phyloP scores from a whole-genome alignment of 92 coral and sea anemone genomes.

The Galaxea fascicularis region DNA sequence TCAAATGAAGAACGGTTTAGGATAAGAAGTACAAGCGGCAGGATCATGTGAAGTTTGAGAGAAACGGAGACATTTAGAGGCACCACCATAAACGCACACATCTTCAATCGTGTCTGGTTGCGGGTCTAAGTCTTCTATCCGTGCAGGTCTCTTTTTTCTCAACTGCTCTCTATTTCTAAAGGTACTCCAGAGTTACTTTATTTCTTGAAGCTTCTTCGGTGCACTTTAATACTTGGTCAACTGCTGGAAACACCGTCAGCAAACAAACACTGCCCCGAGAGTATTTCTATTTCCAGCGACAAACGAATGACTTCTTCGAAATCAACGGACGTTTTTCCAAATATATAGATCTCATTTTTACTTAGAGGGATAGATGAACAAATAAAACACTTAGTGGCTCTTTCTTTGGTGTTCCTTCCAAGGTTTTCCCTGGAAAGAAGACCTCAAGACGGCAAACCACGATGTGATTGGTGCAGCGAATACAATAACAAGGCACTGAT shows the following conservation, averaged over 20 bases:
- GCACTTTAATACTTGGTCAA: conserved; percentile 29
- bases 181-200: conserved; percentile 16
- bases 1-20: not conserved
- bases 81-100: too few relatives aligned
- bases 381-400: conserved; percentile 32
- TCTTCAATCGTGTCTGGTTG: too few relatives aligned
- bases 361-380: conserved; percentile 18
- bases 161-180: conserved; percentile 1
- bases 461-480: not conserved
- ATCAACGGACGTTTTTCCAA: conserved; percentile 48
- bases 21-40: not conserved
- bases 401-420: conserved; percentile 36
- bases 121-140: not conserved
- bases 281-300: conserved; percentile 11
- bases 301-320: conserved; percentile 11
- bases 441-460: not conserved
- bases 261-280: conserved; percentile 30
- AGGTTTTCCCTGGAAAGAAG: not conserved
- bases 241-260: conserved; percentile 24
- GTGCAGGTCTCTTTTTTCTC: conserved; percentile 19
- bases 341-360: conserved; percentile 32
- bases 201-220: conserved; percentile 25
- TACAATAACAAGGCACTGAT: not conserved
- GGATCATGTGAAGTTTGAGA: too few relatives aligned
- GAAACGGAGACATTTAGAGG: too few relatives aligned